Conservation (phyloP, 1,140 invertebrate genomes). For the Mamestra configurata region DNA sequence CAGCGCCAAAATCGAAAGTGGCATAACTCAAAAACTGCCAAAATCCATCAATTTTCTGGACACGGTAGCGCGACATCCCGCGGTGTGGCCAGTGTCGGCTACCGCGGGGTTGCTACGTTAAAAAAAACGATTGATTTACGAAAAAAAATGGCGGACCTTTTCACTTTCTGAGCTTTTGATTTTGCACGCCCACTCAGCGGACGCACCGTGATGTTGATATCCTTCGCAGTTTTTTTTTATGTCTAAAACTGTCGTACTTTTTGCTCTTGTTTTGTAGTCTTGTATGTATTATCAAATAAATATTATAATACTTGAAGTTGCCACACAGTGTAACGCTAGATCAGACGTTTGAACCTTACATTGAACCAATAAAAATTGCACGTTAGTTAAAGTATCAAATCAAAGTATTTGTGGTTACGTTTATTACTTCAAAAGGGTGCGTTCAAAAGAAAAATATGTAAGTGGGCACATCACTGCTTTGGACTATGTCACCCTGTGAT, state of each 20-base stretch:
- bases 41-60: conserved; percentile 64
- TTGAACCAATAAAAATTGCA: too few relatives aligned
- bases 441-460: too few relatives aligned
- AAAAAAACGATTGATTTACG: conserved; percentile 73
- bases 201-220: conserved; percentile 15
- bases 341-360: too few relatives aligned
- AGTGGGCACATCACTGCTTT: too few relatives aligned
- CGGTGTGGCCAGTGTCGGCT: conserved; percentile 65
- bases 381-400: too few relatives aligned
- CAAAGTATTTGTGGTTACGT: too few relatives aligned
- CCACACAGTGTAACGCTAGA: too few relatives aligned
- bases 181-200: conserved; percentile 71
- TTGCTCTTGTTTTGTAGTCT: neutral
- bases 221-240: conserved; percentile 4
- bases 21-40: conserved; percentile 54
- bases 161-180: conserved; percentile 69
- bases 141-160: conserved; percentile 67
- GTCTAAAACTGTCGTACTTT: neutral
- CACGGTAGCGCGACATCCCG: conserved; percentile 75
- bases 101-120: conserved; percentile 60
- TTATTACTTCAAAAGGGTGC: too few relatives aligned
- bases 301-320: too few relatives aligned
- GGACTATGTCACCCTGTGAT: too few relatives aligned
- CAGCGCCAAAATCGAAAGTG: conserved; percentile 10
- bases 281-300: too few relatives aligned